A percentile compares a stretch with the other conserved stretches of the same genome.
Evolutionary conservation across 2,797 vertebrate genomes (phyloP).

Genomic region (Myoxocephalus aenaeus): DNA sequence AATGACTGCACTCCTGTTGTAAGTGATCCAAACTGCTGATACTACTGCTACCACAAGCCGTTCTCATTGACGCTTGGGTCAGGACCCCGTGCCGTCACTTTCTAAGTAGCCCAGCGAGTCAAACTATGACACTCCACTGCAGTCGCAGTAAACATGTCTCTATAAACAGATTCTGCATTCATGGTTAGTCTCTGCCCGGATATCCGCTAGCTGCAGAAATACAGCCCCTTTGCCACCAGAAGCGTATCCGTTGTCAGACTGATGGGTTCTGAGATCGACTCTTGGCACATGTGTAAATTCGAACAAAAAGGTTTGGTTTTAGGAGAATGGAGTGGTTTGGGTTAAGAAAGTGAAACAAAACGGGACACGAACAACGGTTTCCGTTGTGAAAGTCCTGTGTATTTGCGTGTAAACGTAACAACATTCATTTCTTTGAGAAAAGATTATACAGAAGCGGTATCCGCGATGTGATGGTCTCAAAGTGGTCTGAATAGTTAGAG

Average conservation of each 20-base stretch:
- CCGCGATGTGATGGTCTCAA: too few species aligned
- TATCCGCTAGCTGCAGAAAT: too few species aligned
- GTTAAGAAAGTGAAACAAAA: not conserved
- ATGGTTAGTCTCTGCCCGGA: not conserved
- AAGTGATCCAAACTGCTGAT: not conserved
- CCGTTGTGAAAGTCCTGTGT: not conserved
- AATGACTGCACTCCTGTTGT: not conserved
- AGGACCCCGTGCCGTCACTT: too few species aligned
- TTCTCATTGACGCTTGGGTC: too few species aligned
- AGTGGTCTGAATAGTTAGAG: not conserved
- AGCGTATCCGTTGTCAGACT: too few species aligned
- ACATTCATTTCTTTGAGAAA: not conserved
- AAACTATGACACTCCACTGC: too few species aligned
- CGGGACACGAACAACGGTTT: not conserved
- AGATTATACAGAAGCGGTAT: not conserved
- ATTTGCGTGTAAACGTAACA: not conserved
- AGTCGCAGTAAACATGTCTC: too few species aligned
- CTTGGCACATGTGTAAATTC: too few species aligned
- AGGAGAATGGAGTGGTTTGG: not conserved
- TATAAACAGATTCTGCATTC: not conserved
- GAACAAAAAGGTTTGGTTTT: not conserved
- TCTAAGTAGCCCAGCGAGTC: too few species aligned
- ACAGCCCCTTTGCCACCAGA: too few species aligned
- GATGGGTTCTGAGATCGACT: too few species aligned
- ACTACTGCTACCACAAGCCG: not conserved